Evolutionary conservation across 2,888 invertebrate species (phyloP).

Genomic region (Paralinhomoeus sp.): DNA sequence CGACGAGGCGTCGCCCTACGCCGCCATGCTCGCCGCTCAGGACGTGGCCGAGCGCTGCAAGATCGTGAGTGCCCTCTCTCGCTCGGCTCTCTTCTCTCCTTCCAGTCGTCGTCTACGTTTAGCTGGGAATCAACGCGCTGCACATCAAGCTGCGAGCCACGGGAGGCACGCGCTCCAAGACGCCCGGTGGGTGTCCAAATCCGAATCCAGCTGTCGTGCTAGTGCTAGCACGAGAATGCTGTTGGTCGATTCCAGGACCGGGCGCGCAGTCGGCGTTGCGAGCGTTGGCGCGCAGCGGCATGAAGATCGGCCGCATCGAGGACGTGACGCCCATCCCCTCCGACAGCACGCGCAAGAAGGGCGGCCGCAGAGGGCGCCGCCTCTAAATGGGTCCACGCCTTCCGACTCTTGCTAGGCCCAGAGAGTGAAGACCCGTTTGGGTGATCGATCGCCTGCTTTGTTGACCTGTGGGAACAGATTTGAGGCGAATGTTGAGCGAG

Average conservation of each 20-base stretch:
- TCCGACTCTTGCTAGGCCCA: no score
- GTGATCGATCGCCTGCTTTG: no score
- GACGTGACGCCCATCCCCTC: conserved; percentile 99
- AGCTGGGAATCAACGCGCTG: conserved; percentile 69
- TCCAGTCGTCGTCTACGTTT: conserved; percentile 4
- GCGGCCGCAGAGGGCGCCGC: conserved; percentile 95
- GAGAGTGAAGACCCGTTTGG: no score
- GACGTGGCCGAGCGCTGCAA: conserved; percentile 99
- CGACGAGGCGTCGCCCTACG: conserved; percentile 98
- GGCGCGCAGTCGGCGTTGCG: conserved; percentile 87
- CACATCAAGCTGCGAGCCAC: conserved; percentile 96
- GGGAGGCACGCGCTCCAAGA: conserved; percentile 43
- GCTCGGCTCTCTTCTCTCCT: no score
- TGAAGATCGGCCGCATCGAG: conserved; percentile 94
- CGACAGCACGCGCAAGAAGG: conserved; percentile 96
- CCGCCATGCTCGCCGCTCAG: conserved; percentile 99
- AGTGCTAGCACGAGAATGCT: conserved; percentile 30
- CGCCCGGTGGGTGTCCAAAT: conserved; percentile 12
- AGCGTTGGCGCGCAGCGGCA: conserved; percentile 88
- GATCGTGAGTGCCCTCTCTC: no score
- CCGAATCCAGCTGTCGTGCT: no score
- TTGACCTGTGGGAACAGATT: no score
- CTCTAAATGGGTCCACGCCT: no score
- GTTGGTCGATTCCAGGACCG: conserved; percentile 71
- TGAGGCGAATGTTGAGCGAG: no score